These are phyloP conservation scores for Odocoileus virginianus DNA, from an alignment of 2,113 vertebrate species.

Conservation along the genomic window DNA sequence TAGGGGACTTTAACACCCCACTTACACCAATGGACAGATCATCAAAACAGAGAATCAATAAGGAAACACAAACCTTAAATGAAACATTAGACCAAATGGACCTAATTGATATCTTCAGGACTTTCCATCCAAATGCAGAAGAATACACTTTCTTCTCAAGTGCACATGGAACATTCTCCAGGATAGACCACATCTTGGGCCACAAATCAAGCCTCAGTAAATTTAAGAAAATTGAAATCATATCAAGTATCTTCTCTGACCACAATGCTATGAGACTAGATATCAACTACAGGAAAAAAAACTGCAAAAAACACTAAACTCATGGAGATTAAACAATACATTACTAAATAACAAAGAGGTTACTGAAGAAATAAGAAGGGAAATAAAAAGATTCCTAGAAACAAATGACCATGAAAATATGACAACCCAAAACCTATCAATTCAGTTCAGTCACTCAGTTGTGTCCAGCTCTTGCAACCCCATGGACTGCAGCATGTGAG, in stretches of 20 bases:
- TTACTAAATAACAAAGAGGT: background rate
- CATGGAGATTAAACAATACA: background rate
- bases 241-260: background rate
- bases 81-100: background rate
- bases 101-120: background rate
- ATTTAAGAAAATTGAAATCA: background rate
- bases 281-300: background rate
- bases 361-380: background rate
- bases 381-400: background rate
- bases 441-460: background rate
- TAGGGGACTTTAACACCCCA: background rate
- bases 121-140: background rate
- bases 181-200: background rate
- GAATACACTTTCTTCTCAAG: background rate
- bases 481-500: background rate
- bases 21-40: background rate
- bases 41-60: background rate
- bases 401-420: background rate
- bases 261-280: background rate
- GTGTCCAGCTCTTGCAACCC: background rate
- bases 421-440: background rate
- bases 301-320: background rate
- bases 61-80: background rate
- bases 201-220: background rate
- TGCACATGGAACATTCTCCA: background rate